Percentiles rank a stretch among this genome's conserved stretches.
phyloP scores from a whole-genome alignment of 2,888 invertebrate genomes.

The Deilephila elpenor region DNA sequence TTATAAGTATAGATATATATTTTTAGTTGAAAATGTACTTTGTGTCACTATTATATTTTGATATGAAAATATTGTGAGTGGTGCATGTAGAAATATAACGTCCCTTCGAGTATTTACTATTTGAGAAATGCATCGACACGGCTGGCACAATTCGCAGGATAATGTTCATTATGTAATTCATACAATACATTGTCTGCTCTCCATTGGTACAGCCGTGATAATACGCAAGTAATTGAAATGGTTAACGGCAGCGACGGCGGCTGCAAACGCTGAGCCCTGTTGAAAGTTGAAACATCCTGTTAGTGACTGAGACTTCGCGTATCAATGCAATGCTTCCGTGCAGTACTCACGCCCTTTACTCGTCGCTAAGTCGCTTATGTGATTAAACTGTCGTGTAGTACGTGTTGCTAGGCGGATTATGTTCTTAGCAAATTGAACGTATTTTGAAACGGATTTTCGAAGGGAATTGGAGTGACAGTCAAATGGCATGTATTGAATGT shows the following conservation, averaged over 20 bases:
- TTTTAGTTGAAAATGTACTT: too few species aligned
- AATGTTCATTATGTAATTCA: slow-evolving; percentile 14
- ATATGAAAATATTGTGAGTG: too few species aligned
- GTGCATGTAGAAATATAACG: neutral
- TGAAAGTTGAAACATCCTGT: slow-evolving; percentile 5
- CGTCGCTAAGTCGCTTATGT: neutral
- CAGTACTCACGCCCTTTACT: neutral
- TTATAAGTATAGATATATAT: neutral
- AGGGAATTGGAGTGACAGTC: too few species aligned
- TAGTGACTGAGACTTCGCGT: neutral
- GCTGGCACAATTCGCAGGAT: slow-evolving; percentile 13
- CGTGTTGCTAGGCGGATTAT: too few species aligned
- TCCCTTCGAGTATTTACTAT: neutral
- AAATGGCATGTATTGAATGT: too few species aligned
- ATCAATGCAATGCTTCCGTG: neutral
- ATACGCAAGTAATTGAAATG: slow-evolving; percentile 3
- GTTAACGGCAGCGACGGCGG: neutral
- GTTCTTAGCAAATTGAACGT: too few species aligned
- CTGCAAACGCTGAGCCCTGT: neutral
- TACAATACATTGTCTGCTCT: neutral
- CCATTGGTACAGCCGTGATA: neutral
- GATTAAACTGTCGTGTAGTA: too few species aligned
- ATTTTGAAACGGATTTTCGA: too few species aligned
- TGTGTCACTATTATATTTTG: too few species aligned
- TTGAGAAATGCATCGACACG: slow-evolving; percentile 8